Evolutionary conservation across 2,797 vertebrate genomes (phyloP).

Genomic region (Eulemur coronatus): DNA sequence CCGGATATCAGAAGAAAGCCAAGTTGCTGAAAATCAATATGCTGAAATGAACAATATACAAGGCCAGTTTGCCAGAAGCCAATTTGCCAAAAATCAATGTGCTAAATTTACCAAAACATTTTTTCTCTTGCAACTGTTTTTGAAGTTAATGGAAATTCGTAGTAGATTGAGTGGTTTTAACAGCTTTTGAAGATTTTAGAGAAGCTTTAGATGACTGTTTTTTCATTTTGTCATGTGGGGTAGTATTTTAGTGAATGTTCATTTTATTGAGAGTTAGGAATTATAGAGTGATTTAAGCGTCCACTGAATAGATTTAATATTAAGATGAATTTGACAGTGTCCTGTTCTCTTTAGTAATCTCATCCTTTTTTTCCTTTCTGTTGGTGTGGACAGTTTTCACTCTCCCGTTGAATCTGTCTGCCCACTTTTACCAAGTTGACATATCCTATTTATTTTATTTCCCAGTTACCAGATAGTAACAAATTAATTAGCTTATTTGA

Average conservation of each 20-base stretch:
- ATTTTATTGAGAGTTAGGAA: slow-evolving; percentile 18
- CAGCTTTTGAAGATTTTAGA: neutral
- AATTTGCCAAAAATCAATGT: slow-evolving; percentile 63
- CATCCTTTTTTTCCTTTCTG: neutral
- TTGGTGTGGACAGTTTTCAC: neutral
- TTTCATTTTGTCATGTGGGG: neutral
- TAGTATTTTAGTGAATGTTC: slow-evolving; percentile 7
- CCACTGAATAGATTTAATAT: neutral
- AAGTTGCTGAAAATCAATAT: slow-evolving; percentile 56
- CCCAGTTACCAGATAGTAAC: neutral
- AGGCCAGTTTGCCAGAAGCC: slow-evolving; percentile 45
- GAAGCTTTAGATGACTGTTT: neutral
- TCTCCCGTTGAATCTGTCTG: neutral
- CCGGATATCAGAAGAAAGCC: slow-evolving; percentile 28
- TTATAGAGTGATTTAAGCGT: neutral
- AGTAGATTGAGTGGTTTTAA: slow-evolving; percentile 1
- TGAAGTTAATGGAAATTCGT: slow-evolving; percentile 38
- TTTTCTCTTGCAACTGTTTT: slow-evolving; percentile 51
- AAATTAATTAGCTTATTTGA: neutral
- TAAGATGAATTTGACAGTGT: neutral
- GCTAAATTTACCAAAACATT: slow-evolving; percentile 67
- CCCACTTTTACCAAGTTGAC: neutral
- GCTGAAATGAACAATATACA: slow-evolving; percentile 53
- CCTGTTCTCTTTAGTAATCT: neutral
- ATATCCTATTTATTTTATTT: neutral